Percentiles rank a stretch among this genome's conserved stretches.
Conservation (phyloP, 2,113 vertebrate species). For the Spea bombifrons region DNA sequence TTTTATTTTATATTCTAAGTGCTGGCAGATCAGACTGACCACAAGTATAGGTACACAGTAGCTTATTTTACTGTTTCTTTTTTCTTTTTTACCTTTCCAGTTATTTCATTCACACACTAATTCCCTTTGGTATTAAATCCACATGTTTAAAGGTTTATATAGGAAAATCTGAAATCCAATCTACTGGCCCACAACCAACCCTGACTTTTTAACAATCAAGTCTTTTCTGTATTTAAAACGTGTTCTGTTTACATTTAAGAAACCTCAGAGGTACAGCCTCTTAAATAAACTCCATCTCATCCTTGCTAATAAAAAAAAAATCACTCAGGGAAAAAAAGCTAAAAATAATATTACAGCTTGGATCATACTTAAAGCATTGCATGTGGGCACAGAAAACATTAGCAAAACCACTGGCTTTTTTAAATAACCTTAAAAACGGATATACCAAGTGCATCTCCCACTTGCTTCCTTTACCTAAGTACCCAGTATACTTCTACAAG, state of each 20-base stretch:
- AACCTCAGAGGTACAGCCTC: slow-evolving; percentile 1
- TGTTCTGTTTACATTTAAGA: slow-evolving; percentile 35
- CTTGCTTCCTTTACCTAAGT: neutral
- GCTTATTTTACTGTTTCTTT: slow-evolving; percentile 24
- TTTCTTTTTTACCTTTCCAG: neutral
- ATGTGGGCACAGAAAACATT: too few species aligned
- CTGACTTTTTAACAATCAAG: slow-evolving; percentile 24
- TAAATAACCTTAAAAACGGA: too few species aligned
- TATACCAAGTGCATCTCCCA: too few species aligned
- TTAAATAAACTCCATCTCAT: slow-evolving; percentile 30
- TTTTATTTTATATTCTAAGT: neutral
- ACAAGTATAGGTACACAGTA: slow-evolving; percentile 35
- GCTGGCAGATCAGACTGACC: neutral
- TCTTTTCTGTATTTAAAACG: slow-evolving; percentile 16
- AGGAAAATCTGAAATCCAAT: slow-evolving; percentile 39
- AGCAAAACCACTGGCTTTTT: too few species aligned
- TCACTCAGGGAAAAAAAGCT: too few species aligned
- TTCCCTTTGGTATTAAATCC: slow-evolving; percentile 19
- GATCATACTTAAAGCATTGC: too few species aligned
- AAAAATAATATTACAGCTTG: too few species aligned
- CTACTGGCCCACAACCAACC: slow-evolving; percentile 26
- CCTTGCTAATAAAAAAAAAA: neutral
- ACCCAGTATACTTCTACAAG: slow-evolving; percentile 16
- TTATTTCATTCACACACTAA: slow-evolving; percentile 24
- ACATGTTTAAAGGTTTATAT: slow-evolving; percentile 37